Base-by-base conservation (phyloP, 2,797 vertebrate species). In the Hippopotamyrus pictus region DNA sequence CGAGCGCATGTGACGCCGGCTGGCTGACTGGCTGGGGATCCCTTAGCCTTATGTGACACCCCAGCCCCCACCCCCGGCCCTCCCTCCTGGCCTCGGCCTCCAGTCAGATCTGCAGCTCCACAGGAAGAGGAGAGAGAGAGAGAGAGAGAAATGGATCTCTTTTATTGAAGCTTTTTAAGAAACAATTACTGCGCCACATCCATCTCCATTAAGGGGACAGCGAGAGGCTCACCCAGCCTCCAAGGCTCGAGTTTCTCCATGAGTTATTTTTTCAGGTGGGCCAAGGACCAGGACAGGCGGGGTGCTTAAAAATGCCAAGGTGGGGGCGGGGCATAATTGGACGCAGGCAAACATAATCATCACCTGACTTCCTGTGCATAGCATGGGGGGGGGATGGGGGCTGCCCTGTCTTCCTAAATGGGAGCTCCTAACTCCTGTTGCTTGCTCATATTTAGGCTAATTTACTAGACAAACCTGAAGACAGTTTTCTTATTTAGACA, bases 171-270 rank as follows among this genome's bases (percentile, higher is more conserved):
- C 93, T 88, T 92, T 93, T 94, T 50, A 88, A 89, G 93, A 91
- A 95, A 95, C 93, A 93, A 94, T 94, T 94, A 93, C 91, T 90
- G 91, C 83, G 92, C 92, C 89, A 91, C 94, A 96, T 96, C 94
- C 93, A 95, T 96, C 96, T 96, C 95, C 94, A 96, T 96, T 96
- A 96, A 92, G 2, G 76, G 92, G 94, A 94, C 93, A 91, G 50
- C 86, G 90, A 92, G 89, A 85, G 90, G 93, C 93, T 91, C 83
- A 92, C 89, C 90, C 89, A 65, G 90, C 91, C 91, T 92, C 85
- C 89, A 83, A 89, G 91, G 93, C 94, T 96, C 95, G 92, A 89
- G 92, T 95, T 95, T 95, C 95, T 93, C 90, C 88, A 91, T 86
- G 90, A 92, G 91, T 90, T 95, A 92, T 95, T 94, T 95, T 94